Conservation (phyloP, 2,797 vertebrate genomes). For the Triplophysa bombifrons region DNA sequence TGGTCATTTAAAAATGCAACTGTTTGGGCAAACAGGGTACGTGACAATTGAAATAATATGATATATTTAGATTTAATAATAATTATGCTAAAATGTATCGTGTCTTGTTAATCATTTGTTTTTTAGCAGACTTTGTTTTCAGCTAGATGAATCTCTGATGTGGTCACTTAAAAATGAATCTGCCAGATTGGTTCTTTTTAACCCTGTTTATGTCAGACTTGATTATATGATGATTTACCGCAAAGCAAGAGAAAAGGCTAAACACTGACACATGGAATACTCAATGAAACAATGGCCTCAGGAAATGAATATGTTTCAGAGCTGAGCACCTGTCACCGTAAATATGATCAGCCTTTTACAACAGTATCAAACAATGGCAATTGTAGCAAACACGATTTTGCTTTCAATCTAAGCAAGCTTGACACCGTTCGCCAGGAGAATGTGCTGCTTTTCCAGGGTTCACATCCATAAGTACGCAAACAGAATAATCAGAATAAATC, state of each 20-base stretch:
- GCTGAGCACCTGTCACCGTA: constrained; percentile 17
- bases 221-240: constrained; percentile 13
- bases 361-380: constrained; percentile 4
- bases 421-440: constrained; percentile 21
- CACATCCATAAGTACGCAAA: constrained; percentile 16
- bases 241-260: constrained; percentile 5
- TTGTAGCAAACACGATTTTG: constrained; percentile 30
- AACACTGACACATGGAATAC: constrained; percentile 10
- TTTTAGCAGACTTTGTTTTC: not conserved
- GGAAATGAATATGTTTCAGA: constrained; percentile 37
- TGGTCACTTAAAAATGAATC: not conserved
- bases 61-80: no score
- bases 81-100: no score
- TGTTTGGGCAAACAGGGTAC: no score
- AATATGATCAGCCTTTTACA: constrained; percentile 36
- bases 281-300: constrained; percentile 37
- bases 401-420: constrained; percentile 28
- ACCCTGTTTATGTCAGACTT: not conserved
- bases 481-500: constrained; percentile 29
- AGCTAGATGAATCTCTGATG: not conserved
- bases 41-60: no score
- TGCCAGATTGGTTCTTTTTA: not conserved
- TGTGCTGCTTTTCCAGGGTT: constrained; percentile 8
- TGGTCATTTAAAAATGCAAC: not conserved
- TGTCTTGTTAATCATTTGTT: not conserved